Conservation (phyloP, 2,797 vertebrate species). For the Gambelia wislizenii region DNA sequence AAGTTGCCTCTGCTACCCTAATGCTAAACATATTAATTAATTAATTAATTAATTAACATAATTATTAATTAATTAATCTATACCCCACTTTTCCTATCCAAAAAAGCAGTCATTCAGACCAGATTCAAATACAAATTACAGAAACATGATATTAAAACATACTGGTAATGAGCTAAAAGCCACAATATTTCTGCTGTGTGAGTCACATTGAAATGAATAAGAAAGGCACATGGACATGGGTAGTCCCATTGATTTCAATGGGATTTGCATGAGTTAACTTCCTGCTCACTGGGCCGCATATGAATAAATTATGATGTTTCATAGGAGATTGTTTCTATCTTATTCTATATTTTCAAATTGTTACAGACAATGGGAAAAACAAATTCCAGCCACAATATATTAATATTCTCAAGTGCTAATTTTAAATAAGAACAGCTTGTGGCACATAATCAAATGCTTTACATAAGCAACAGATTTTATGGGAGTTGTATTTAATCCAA, state of each 20-base stretch:
- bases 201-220: neutral
- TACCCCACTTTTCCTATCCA: too few relatives aligned
- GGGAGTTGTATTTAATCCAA: neutral
- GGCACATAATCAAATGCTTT: conserved; percentile 12
- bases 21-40: too few relatives aligned
- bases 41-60: too few relatives aligned
- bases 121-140: too few relatives aligned
- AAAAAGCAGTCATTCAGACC: too few relatives aligned
- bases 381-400: neutral
- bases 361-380: neutral
- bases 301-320: neutral
- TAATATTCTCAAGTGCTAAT: neutral
- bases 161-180: too few relatives aligned
- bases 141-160: too few relatives aligned
- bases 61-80: too few relatives aligned
- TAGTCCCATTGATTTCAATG: neutral
- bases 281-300: neutral
- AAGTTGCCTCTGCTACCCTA: too few relatives aligned
- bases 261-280: neutral
- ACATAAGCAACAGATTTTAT: conserved; percentile 1
- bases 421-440: neutral
- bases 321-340: neutral
- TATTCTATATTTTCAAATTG: neutral
- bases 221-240: neutral
- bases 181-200: neutral